Evolutionary conservation across 2,888 invertebrate genomes (phyloP).

Genomic region (Stenodema calcarata): DNA sequence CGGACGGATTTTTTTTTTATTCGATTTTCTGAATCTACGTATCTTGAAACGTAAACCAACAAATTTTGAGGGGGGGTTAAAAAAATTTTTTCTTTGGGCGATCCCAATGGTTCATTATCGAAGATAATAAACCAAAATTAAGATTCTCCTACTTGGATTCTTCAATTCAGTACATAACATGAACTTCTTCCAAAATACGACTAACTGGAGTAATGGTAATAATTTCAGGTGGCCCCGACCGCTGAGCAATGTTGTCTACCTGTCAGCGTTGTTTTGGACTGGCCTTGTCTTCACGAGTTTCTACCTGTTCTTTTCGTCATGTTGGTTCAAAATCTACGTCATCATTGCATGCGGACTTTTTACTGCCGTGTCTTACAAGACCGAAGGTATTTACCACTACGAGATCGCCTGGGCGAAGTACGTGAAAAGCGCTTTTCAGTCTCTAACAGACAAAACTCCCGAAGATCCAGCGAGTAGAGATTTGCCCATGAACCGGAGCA

Average conservation of each 20-base stretch:
- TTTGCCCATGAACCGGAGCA: background rate
- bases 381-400: conserved; percentile 54
- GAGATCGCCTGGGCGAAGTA: conserved; percentile 51
- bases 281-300: conserved; percentile 50
- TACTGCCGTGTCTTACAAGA: conserved; percentile 51
- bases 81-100: no score
- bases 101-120: no score
- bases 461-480: background rate
- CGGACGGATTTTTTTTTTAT: no score
- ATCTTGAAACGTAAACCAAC: no score
- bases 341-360: conserved; percentile 47
- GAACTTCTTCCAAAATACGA: no score
- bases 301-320: conserved; percentile 22
- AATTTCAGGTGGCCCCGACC: conserved; percentile 49
- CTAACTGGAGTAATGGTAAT: no score
- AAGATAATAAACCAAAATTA: no score
- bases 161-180: no score
- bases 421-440: conserved; percentile 34
- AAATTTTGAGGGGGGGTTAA: no score
- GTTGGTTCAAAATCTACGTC: conserved; percentile 47
- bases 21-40: no score
- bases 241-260: conserved; percentile 62
- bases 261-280: conserved; percentile 73
- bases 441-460: background rate
- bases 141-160: no score